Percentiles rank a stretch among this genome's conserved stretches.
These are phyloP conservation scores for Crossaster papposus DNA, from an alignment of 53 echinoderm and acorn worm species.

Conservation along the genomic window DNA sequence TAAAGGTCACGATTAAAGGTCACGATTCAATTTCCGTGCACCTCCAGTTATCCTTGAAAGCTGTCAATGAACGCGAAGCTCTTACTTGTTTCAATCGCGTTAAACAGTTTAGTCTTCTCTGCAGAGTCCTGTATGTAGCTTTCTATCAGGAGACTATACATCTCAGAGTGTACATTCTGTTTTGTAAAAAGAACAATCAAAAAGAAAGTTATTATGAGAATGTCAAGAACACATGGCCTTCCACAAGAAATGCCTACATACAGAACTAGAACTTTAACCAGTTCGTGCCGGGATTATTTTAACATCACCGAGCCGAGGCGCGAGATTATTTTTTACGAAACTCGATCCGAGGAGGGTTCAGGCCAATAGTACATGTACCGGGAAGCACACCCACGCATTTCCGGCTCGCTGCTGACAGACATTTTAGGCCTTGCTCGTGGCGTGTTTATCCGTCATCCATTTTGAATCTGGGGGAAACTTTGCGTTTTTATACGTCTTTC, in stretches of 20 bases:
- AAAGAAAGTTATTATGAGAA: neutral
- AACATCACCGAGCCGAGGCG: no score
- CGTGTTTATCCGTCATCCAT: no score
- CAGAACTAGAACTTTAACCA: neutral
- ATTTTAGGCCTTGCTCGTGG: no score
- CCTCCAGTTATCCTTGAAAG: neutral
- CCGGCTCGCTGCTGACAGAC: no score
- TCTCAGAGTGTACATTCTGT: slow-evolving; percentile 96
- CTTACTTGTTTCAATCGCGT: slow-evolving; percentile 91
- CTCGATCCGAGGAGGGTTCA: no score
- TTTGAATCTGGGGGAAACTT: no score
- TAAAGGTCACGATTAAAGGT: no score
- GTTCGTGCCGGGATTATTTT: no score
- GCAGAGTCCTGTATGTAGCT: slow-evolving; percentile 80
- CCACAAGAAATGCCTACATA: neutral
- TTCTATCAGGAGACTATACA: slow-evolving; percentile 95
- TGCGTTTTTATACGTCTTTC: no score
- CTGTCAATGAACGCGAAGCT: slow-evolving; percentile 5
- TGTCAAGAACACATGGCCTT: neutral
- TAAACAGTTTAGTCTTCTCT: slow-evolving; percentile 81
- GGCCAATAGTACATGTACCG: no score
- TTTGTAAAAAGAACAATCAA: slow-evolving; percentile 8
- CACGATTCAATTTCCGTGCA: neutral
- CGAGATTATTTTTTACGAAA: no score
- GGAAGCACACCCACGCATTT: no score